Conservation (phyloP, 2,113 vertebrate genomes). For the Anguilla rostrata region DNA sequence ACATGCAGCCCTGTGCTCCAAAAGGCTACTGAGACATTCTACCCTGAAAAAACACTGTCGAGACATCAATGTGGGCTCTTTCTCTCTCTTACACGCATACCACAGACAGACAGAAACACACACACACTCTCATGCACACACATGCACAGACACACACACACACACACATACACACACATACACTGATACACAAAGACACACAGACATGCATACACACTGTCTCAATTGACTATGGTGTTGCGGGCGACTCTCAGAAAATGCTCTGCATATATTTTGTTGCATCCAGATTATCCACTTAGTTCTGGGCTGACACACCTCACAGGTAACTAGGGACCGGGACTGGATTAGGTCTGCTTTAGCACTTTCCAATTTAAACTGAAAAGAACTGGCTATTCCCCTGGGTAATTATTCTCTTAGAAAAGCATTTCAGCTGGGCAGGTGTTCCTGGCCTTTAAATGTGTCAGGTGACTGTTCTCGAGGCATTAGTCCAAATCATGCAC, state of each 20-base stretch:
- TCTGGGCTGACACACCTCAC: conserved; percentile 9
- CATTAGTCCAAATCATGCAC: neutral
- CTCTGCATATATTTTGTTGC: neutral
- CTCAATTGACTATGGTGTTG: neutral
- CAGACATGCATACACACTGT: neutral
- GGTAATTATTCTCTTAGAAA: neutral
- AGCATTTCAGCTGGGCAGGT: neutral
- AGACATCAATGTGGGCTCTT: neutral
- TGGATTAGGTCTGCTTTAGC: neutral
- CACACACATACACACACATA: neutral
- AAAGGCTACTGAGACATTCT: neutral
- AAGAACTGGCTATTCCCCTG: neutral
- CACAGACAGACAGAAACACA: neutral
- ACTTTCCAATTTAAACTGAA: conserved; percentile 15
- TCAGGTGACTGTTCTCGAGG: neutral
- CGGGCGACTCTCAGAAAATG: neutral
- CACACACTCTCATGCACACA: neutral
- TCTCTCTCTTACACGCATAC: neutral
- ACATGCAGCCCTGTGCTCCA: neutral
- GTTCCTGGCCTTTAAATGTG: neutral
- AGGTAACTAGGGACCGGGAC: neutral
- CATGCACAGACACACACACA: neutral
- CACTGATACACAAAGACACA: neutral
- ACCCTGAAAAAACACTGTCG: neutral
- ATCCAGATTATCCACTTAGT: neutral